phyloP scores from a whole-genome alignment of 1,140 invertebrate species.

The Zaprionus tsacasi region DNA sequence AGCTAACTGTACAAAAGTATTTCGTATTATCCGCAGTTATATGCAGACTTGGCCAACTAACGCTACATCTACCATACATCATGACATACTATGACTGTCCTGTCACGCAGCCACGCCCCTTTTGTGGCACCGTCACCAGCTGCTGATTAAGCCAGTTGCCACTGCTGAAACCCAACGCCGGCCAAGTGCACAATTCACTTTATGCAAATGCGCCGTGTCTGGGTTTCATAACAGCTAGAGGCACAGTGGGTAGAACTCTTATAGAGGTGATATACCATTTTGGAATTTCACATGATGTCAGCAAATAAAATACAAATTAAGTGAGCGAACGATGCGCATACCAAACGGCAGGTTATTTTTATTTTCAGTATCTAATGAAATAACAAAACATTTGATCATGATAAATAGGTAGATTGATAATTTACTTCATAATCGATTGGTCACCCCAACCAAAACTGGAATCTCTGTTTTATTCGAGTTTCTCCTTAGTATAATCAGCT shows the following conservation, averaged over 20 bases:
- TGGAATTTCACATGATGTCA: constrained; percentile 77
- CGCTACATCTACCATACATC: background rate
- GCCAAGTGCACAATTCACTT: constrained; percentile 47
- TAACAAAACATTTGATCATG: too few relatives aligned
- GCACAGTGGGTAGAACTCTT: constrained; percentile 13
- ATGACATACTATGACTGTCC: background rate
- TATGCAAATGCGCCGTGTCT: constrained; percentile 54
- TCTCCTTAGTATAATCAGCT: too few relatives aligned
- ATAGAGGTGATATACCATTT: constrained; percentile 55
- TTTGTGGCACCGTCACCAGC: background rate
- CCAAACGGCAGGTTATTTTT: constrained; percentile 7
- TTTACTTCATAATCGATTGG: too few relatives aligned
- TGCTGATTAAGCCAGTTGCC: constrained; percentile 17
- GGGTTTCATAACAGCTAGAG: constrained; percentile 7
- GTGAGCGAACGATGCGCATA: constrained; percentile 38
- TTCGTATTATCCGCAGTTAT: background rate
- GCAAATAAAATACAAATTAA: constrained; percentile 65
- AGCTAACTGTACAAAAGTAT: background rate
- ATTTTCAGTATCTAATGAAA: background rate
- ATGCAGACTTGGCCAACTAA: background rate
- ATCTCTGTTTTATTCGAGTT: too few relatives aligned
- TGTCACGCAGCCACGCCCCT: constrained; percentile 6
- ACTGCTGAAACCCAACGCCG: constrained; percentile 32
- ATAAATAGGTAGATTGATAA: too few relatives aligned
- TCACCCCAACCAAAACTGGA: too few relatives aligned